Evolutionary conservation across 2,888 invertebrate genomes (phyloP).

Genomic region (Papilio protenor): DNA sequence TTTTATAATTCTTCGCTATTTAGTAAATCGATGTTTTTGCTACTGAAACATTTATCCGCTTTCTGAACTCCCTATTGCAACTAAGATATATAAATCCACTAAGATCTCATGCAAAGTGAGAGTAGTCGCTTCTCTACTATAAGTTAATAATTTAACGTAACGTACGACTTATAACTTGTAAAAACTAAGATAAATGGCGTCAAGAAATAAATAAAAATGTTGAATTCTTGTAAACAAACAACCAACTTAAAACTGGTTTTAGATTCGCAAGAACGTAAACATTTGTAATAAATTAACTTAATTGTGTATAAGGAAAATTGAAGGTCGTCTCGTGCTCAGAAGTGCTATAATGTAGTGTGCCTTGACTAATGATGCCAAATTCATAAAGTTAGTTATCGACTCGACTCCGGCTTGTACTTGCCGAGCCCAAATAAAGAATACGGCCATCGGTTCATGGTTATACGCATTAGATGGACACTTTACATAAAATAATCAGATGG

Average conservation of each 20-base stretch:
- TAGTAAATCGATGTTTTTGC: not conserved
- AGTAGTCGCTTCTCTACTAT: not conserved
- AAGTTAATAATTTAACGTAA: not conserved
- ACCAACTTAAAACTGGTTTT: not conserved
- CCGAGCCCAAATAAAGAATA: slow-evolving; percentile 37
- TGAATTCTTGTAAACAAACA: slow-evolving; percentile 4
- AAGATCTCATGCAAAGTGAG: not conserved
- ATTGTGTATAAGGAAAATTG: slow-evolving; percentile 39
- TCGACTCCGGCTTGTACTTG: slow-evolving; percentile 17
- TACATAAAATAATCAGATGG: not conserved
- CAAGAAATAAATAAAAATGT: not conserved
- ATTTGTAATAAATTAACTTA: slow-evolving; percentile 15
- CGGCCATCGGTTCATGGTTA: slow-evolving; percentile 29
- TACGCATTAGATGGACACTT: slow-evolving; percentile 12
- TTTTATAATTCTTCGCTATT: not conserved
- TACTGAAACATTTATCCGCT: not conserved
- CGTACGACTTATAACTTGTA: not conserved
- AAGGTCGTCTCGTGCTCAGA: slow-evolving; percentile 21
- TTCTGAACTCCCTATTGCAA: not conserved
- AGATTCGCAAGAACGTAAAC: slow-evolving; percentile 7
- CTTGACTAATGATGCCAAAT: slow-evolving; percentile 40
- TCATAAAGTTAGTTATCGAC: slow-evolving; percentile 24
- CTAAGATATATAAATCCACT: not conserved
- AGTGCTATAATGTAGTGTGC: slow-evolving; percentile 24
- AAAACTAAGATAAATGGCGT: not conserved